Evolutionary conservation across 2,888 invertebrate genomes (phyloP).

Genomic region (Acanthosoma haemorrhoidale): DNA sequence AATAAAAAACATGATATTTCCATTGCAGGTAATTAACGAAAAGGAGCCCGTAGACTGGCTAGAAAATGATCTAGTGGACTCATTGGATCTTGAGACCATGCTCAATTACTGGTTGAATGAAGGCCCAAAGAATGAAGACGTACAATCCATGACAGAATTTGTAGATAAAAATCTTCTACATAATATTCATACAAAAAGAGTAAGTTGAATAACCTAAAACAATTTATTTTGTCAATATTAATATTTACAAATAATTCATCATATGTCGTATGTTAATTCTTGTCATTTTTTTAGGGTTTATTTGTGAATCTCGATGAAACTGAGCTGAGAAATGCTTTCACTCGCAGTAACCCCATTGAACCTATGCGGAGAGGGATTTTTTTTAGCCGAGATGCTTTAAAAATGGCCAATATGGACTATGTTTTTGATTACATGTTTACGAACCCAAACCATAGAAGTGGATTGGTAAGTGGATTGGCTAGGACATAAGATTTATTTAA

Average conservation of each 20-base stretch:
- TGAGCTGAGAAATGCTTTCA: constrained; percentile 73
- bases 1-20: no score
- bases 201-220: constrained; percentile 42
- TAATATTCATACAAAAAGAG: constrained; percentile 72
- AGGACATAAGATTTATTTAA: no score
- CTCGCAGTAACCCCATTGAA: constrained; percentile 89
- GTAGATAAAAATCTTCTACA: constrained; percentile 64
- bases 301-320: constrained; percentile 74
- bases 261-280: no score
- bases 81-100: constrained; percentile 46
- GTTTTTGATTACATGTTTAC: constrained; percentile 88
- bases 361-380: constrained; percentile 84
- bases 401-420: constrained; percentile 96
- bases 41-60: constrained; percentile 50
- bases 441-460: constrained; percentile 58
- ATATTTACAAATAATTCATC: not conserved
- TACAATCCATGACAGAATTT: constrained; percentile 74
- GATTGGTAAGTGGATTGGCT: no score
- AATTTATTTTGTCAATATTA: not conserved
- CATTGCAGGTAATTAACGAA: constrained; percentile 45
- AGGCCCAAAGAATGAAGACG: constrained; percentile 61
- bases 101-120: constrained; percentile 56
- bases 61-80: constrained; percentile 46
- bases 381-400: constrained; percentile 88
- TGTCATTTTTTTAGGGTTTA: constrained; percentile 55